Evolutionary conservation across 2,888 invertebrate genomes (phyloP).

Genomic region (Dyspetes luteomarginatus): DNA sequence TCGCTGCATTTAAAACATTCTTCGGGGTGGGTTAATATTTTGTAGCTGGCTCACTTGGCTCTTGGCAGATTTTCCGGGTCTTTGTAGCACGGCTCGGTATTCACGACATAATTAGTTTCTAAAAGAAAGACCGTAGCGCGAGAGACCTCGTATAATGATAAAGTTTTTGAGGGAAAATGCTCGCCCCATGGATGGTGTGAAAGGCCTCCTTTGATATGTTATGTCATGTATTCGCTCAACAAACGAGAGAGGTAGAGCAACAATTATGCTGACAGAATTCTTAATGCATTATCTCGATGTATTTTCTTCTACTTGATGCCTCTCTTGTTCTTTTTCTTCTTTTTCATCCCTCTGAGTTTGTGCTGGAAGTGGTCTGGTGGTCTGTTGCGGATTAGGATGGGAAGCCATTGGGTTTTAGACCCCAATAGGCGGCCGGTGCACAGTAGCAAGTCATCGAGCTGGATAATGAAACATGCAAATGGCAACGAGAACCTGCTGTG

Average conservation of each 20-base stretch:
- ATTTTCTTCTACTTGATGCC: constrained; percentile 24
- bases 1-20: constrained; percentile 55
- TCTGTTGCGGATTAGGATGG: constrained; percentile 1
- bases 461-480: constrained; percentile 80
- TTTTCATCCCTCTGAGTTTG: neutral
- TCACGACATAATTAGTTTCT: constrained; percentile 68
- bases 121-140: constrained; percentile 38
- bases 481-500: constrained; percentile 77
- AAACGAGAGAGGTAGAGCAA: neutral
- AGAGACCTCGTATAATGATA: constrained; percentile 24
- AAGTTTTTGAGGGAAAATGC: constrained; percentile 40
- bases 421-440: neutral
- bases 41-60: constrained; percentile 14
- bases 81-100: constrained; percentile 42
- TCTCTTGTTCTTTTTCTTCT: neutral
- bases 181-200: constrained; percentile 42
- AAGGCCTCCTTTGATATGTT: constrained; percentile 29
- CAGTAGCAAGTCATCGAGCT: constrained; percentile 76
- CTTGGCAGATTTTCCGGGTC: constrained; percentile 14
- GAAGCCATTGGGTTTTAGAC: constrained; percentile 19
- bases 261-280: constrained; percentile 45
- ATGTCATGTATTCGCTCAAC: neutral
- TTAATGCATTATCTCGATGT: constrained; percentile 26
- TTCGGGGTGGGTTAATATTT: constrained; percentile 38
- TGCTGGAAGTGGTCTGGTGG: neutral